Base-by-base conservation (phyloP, 2,113 vertebrate species). In the Aleadryas rufinucha region DNA sequence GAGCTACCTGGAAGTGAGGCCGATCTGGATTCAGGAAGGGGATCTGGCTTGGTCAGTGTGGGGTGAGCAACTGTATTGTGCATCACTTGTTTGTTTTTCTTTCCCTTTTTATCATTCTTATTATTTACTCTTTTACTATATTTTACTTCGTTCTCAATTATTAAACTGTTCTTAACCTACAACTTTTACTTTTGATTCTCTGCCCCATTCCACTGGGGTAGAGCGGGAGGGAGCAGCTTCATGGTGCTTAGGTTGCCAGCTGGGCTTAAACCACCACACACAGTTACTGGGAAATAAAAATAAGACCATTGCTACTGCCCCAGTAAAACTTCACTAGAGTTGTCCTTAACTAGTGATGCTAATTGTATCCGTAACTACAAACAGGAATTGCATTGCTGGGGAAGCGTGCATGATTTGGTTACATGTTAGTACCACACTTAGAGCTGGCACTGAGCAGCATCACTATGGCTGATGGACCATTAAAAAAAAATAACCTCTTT, bases 351-450 rank as follows among this genome's bases (percentile, higher is more conserved):
- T 15, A 17, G 17, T 28, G 20, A 10, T 1, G 0, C 11, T 24
- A 18, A 30, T 39, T 26, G 4, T 5, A 21, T 10, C 23, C 14
- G 7, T 24, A 7, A 10, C 24, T 30, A 4, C 22, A 41, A 16
- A 10, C 1, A 3, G 26, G 24, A 53, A 2, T 24, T 22, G 12
- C 0, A 0, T 2, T 4, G 3, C 6, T 53, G 4, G 9, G 50
- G 54, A 64, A 42, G 6, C 0, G 0, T 9, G 18, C 0, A 0
- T 19, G 6, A 10, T 41, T 44, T 33, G 44, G 31, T 61, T 39
- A 10, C 14, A 0, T 8, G 0, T 44, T 14, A 15, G 33, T 35
- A 28, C 20, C 35, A 23, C 0, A 0, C 35, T 63, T 42, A 6
- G 15, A 18, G 8, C 44, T 41, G 9, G 33, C 45, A 37, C 30